Conservation (phyloP, 2,797 vertebrate genomes). For the Sternarchorhynchus goeldii region DNA sequence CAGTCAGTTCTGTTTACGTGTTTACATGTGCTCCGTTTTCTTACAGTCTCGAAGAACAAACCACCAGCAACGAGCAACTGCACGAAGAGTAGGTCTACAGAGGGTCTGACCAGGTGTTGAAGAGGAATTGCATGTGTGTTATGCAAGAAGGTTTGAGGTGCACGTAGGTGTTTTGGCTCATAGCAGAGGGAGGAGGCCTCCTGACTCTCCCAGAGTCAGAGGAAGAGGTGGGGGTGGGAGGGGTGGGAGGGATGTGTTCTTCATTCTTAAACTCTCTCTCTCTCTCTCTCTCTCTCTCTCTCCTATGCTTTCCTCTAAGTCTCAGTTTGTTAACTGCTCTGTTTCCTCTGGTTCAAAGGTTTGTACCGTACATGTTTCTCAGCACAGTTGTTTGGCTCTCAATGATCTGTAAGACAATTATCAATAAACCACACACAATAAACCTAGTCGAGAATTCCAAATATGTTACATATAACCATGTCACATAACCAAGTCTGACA, state of each 20-base stretch:
- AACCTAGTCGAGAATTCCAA: neutral
- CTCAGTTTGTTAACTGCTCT: slow-evolving; percentile 16
- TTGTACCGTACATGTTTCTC: slow-evolving; percentile 49
- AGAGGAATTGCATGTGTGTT: neutral
- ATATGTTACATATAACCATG: neutral
- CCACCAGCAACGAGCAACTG: neutral
- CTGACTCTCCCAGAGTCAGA: neutral
- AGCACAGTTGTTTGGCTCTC: slow-evolving; percentile 30
- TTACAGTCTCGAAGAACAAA: neutral
- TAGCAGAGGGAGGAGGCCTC: neutral
- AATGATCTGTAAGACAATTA: slow-evolving; percentile 13
- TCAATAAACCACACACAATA: slow-evolving; percentile 31
- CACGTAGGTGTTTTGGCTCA: neutral
- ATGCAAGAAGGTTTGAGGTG: neutral
- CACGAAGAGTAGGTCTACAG: neutral
- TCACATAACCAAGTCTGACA: neutral
- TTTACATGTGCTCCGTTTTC: neutral
- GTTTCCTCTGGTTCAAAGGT: slow-evolving; percentile 43
- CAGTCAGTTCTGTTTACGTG: neutral
- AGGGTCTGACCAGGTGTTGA: too few species aligned
- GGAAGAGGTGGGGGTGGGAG: neutral
- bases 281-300: neutral
- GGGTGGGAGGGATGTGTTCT: neutral
- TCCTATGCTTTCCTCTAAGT: neutral
- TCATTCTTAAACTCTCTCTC: neutral